A percentile compares a stretch with the other conserved stretches of the same genome.
Evolutionary conservation across 2,113 vertebrate species (phyloP).

Genomic region (Pachyramphus minor): DNA sequence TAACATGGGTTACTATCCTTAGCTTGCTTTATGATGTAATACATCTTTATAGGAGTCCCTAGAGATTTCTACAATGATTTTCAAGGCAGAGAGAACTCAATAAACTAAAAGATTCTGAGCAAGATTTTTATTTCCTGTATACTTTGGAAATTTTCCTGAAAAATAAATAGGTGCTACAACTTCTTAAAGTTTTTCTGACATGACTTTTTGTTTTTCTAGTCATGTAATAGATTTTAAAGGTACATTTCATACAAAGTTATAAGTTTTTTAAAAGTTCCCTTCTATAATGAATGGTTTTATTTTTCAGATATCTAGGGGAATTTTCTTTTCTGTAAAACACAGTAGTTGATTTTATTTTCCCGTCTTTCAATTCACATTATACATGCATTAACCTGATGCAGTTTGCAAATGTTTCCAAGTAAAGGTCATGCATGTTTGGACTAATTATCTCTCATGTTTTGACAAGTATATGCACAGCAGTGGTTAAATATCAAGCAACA

Average conservation of each 20-base stretch:
- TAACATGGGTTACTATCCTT: slow-evolving; percentile 74
- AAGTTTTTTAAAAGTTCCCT: slow-evolving; percentile 18
- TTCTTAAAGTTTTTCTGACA: slow-evolving; percentile 68
- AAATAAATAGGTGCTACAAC: slow-evolving; percentile 71
- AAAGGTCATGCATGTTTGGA: slow-evolving; percentile 42
- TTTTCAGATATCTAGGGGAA: slow-evolving; percentile 45
- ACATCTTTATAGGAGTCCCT: slow-evolving; percentile 70
- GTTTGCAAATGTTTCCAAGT: slow-evolving; percentile 47
- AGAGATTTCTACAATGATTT: slow-evolving; percentile 65
- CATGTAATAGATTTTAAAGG: slow-evolving; percentile 56
- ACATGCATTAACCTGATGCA: neutral
- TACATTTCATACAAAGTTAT: slow-evolving; percentile 46
- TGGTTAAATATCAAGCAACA: slow-evolving; percentile 1
- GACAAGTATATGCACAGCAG: slow-evolving; percentile 22
- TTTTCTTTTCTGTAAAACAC: slow-evolving; percentile 49
- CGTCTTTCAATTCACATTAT: neutral
- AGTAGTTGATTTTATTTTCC: slow-evolving; percentile 46
- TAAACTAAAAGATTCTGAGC: slow-evolving; percentile 65
- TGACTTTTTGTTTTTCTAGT: slow-evolving; percentile 68
- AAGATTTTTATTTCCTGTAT: slow-evolving; percentile 68
- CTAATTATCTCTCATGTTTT: slow-evolving; percentile 68
- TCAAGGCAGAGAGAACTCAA: slow-evolving; percentile 68
- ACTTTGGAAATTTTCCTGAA: slow-evolving; percentile 75
- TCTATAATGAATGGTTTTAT: slow-evolving; percentile 44
- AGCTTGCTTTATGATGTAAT: slow-evolving; percentile 79